Evolutionary conservation across 2,113 vertebrate species (phyloP).

Genomic region (Zapus hudsonius): DNA sequence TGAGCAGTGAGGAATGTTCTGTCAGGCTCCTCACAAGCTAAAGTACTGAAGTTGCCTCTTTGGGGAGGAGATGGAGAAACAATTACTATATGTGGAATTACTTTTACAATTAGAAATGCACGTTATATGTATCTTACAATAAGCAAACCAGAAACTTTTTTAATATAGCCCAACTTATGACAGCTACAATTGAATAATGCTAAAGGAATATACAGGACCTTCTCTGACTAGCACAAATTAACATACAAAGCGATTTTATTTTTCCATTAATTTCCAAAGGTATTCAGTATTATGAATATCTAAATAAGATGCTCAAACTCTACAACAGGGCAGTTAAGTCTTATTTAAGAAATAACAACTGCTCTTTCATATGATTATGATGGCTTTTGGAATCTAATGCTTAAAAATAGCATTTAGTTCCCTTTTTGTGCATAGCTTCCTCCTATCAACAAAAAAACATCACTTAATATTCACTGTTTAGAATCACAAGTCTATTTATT

Average conservation of each 20-base stretch:
- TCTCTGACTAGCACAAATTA: slow-evolving; percentile 50
- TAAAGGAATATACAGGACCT: slow-evolving; percentile 61
- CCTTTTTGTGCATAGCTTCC: background rate
- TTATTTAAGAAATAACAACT: slow-evolving; percentile 37
- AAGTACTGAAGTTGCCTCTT: slow-evolving; percentile 58
- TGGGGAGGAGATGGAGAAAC: slow-evolving; percentile 64
- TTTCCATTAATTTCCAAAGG: background rate
- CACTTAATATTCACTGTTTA: background rate
- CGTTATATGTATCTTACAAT: slow-evolving; percentile 71
- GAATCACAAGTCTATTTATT: background rate
- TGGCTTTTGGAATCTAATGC: background rate
- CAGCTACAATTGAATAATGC: slow-evolving; percentile 66
- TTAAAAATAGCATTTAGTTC: background rate
- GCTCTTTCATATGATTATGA: slow-evolving; percentile 42
- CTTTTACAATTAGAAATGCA: slow-evolving; percentile 80
- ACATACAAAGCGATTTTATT: slow-evolving; percentile 46
- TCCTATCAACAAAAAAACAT: background rate
- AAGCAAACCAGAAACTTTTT: slow-evolving; percentile 77
- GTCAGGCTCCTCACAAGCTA: slow-evolving; percentile 75
- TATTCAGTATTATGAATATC: slow-evolving; percentile 26
- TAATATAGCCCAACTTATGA: slow-evolving; percentile 61
- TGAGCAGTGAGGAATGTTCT: slow-evolving; percentile 75
- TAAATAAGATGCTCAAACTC: slow-evolving; percentile 57
- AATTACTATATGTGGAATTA: slow-evolving; percentile 78
- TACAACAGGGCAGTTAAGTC: background rate